Percentiles rank a stretch among this genome's conserved stretches.
Conservation (phyloP, 2,113 vertebrate genomes). For the Isurus oxyrinchus region DNA sequence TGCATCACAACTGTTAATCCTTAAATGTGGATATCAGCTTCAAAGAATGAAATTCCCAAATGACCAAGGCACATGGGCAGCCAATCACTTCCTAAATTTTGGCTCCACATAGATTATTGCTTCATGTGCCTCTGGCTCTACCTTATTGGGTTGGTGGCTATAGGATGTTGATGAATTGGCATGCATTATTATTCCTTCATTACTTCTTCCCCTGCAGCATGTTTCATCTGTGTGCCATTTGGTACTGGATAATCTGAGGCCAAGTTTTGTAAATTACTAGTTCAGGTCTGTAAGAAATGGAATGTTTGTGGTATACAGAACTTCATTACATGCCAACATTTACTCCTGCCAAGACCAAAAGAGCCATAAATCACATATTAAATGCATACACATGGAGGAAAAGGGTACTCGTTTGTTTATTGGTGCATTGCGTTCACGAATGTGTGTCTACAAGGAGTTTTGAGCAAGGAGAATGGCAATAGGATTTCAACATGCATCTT, state of each 20-base stretch:
- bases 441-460: background rate
- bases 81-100: background rate
- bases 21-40: background rate
- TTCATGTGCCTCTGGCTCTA: background rate
- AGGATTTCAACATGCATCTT: background rate
- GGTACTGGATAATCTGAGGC: background rate
- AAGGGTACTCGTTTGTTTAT: background rate
- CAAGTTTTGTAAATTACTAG: background rate
- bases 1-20: background rate
- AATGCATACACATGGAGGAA: background rate
- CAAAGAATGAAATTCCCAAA: background rate
- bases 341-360: constrained; percentile 1
- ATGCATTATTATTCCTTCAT: background rate
- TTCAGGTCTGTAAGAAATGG: background rate
- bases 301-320: background rate
- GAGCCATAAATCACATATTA: background rate
- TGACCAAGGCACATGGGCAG: background rate
- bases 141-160: background rate
- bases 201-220: background rate
- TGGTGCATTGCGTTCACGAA: background rate
- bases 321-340: background rate
- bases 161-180: too few species aligned
- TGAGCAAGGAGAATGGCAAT: background rate
- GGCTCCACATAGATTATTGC: background rate
- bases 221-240: background rate